phyloP scores from a whole-genome alignment of 2,113 vertebrate species.

The Ursus arctos region DNA sequence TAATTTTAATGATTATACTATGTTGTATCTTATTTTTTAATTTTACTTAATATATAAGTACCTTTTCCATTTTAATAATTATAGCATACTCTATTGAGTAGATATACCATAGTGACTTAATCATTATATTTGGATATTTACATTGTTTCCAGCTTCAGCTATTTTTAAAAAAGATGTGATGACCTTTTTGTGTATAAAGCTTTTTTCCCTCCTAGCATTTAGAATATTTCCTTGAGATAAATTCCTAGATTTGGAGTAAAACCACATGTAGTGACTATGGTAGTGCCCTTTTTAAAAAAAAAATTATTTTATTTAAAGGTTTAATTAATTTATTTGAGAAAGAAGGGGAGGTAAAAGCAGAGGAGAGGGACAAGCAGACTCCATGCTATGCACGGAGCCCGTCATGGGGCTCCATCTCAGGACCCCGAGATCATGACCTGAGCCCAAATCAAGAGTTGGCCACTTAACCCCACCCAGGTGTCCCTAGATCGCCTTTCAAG shows the following conservation, averaged over 20 bases:
- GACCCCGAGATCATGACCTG: background rate
- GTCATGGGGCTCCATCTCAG: background rate
- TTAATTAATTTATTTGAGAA: background rate
- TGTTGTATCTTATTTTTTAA: background rate
- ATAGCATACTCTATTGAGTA: background rate
- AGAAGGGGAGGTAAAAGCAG: background rate
- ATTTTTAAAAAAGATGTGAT: background rate
- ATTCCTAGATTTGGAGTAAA: constrained; percentile 9
- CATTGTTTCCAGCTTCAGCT: constrained; percentile 24
- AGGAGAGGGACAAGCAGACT: background rate
- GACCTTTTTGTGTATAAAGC: background rate
- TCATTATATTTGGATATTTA: background rate
- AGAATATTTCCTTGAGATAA: constrained; percentile 4
- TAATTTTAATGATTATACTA: background rate
- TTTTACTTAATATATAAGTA: background rate
- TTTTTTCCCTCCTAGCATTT: background rate
- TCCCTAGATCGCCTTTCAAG: background rate
- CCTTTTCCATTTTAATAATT: background rate
- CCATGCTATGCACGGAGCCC: background rate
- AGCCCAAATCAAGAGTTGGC: background rate
- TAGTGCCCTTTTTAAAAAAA: background rate
- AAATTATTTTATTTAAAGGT: background rate
- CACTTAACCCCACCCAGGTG: background rate
- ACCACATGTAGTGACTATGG: background rate
- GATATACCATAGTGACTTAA: background rate